Evolutionary conservation across 30 jellyfish, hydroid and myxozoan genomes (phyloP).

Genomic region (Hydractinia symbiolongicarpus): DNA sequence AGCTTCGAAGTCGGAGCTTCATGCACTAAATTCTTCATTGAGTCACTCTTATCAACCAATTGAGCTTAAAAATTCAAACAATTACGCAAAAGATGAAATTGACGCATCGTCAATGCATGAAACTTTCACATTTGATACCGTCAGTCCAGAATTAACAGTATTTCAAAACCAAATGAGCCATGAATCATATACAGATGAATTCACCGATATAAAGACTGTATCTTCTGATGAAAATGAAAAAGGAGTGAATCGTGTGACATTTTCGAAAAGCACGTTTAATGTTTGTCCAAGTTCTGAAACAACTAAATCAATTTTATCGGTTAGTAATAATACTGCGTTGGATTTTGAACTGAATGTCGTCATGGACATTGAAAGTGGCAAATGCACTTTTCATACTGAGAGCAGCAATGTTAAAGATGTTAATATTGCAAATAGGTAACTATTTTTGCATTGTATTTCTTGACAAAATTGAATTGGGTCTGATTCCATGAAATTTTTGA

Average conservation of each 20-base stretch:
- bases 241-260: neutral
- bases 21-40: neutral
- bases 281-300: neutral
- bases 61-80: neutral
- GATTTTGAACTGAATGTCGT: slow-evolving; percentile 81
- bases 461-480: too few species aligned
- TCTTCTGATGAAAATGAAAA: neutral
- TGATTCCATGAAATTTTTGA: too few species aligned
- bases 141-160: neutral
- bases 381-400: slow-evolving; percentile 61
- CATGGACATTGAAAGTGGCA: slow-evolving; percentile 87
- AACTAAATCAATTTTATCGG: neutral
- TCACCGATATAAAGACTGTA: neutral
- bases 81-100: neutral
- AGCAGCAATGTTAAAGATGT: too few species aligned
- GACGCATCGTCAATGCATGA: neutral
- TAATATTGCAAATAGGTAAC: too few species aligned
- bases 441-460: too few species aligned
- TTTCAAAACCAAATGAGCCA: neutral
- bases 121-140: too few species aligned
- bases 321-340: slow-evolving; percentile 3
- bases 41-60: neutral
- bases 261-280: slow-evolving; percentile 20
- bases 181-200: neutral
- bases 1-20: neutral